phyloP scores from a whole-genome alignment of 30 jellyfish, hydroid and myxozoan species.

The Rhopilema esculentum region DNA sequence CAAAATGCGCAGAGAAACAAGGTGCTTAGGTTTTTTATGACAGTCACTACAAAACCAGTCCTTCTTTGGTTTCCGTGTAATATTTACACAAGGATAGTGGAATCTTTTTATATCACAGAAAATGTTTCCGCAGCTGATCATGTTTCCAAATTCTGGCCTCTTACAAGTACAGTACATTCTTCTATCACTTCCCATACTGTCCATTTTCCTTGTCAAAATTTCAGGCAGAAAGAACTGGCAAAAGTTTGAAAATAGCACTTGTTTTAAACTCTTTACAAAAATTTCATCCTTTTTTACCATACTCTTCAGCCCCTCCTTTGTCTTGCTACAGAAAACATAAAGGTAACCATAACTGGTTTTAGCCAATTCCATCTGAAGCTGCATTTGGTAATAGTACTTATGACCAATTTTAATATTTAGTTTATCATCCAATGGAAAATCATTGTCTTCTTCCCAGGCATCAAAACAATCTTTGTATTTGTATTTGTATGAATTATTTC shows the following conservation, averaged over 20 bases:
- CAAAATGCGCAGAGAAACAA: not conserved
- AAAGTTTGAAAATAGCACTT: conserved; percentile 5
- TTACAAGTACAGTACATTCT: conserved; percentile 16
- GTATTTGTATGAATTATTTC: conserved; percentile 32
- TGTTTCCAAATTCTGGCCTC: conserved; percentile 51
- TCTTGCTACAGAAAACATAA: not conserved
- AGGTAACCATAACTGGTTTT: conserved; percentile 19
- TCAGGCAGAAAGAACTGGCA: conserved; percentile 47
- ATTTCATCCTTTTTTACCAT: not conserved
- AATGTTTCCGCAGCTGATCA: conserved; percentile 35
- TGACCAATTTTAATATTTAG: conserved; percentile 3
- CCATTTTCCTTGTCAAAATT: conserved; percentile 17
- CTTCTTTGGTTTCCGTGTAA: conserved; percentile 43
- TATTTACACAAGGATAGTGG: conserved; percentile 54
- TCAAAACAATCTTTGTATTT: conserved; percentile 35
- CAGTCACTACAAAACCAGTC: not conserved
- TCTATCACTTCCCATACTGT: conserved; percentile 6
- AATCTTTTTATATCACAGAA: conserved; percentile 29
- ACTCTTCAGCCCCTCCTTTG: not conserved
- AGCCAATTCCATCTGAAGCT: conserved; percentile 31
- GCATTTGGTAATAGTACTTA: conserved; percentile 30
- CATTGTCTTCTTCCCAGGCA: conserved; percentile 31
- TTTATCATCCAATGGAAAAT: conserved; percentile 4
- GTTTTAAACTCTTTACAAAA: not conserved
- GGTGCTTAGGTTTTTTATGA: not conserved